Evolutionary conservation across 1,140 invertebrate genomes (phyloP).

Genomic region (Zaprionus camerounensis): DNA sequence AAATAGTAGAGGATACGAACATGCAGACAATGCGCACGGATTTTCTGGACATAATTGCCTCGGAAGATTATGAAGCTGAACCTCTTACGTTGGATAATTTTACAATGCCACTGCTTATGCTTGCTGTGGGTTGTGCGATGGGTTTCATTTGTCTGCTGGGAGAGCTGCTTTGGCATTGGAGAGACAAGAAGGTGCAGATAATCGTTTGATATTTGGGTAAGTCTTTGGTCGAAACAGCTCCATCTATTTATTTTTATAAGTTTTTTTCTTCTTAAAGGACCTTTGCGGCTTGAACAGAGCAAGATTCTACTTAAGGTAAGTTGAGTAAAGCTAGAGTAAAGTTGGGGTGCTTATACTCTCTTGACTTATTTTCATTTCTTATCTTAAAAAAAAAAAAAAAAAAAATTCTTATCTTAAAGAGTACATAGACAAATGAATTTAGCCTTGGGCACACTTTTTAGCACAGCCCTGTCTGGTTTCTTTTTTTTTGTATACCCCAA

Average conservation of each 20-base stretch:
- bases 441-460: not conserved
- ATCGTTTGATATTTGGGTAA: not conserved
- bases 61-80: slow-evolving; percentile 30
- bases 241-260: not conserved
- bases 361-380: not conserved
- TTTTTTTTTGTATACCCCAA: not conserved
- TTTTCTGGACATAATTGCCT: slow-evolving; percentile 38
- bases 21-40: slow-evolving; percentile 38
- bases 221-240: not conserved
- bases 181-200: not conserved
- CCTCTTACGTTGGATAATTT: slow-evolving; percentile 52
- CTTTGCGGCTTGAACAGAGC: not conserved
- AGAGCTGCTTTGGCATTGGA: slow-evolving; percentile 22
- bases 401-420: not conserved
- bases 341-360: not conserved
- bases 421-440: not conserved
- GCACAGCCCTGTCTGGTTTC: not conserved
- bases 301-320: not conserved
- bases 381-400: too few relatives aligned
- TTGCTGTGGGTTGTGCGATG: slow-evolving; percentile 9
- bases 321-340: not conserved
- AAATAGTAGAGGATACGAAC: slow-evolving; percentile 45
- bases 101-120: slow-evolving; percentile 23
- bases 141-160: slow-evolving; percentile 27
- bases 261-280: not conserved